Evolutionary conservation across 2,113 vertebrate genomes (phyloP), one percentile per base, ranked within the genome.

Genomic region (Scolopax mira): DNA sequence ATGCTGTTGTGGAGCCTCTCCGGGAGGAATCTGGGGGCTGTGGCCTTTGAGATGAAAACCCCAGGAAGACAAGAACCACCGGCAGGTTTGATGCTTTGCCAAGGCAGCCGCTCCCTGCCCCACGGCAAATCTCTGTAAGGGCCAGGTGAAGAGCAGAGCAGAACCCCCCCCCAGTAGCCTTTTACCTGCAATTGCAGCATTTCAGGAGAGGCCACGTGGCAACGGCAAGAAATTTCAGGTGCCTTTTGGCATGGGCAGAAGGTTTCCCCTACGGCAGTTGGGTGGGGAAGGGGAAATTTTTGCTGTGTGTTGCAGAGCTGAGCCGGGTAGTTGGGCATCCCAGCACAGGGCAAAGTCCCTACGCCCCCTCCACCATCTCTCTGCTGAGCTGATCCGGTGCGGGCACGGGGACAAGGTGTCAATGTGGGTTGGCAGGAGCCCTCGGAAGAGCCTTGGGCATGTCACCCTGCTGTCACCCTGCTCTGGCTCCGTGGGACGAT

Each of bases 401-500:
- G 44, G 89, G 91, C 8, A 30, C 42, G 28, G 83, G 62, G 52
- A 17, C 10, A 41, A 54, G 42, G 22, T 71, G 79, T 30, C 46
- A 30, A 49, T 0, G 1, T 0, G 11, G 22, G 37, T 58, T 4
- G 10, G 87, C 62, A 49, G n/a, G 48, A 90, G 27, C 30, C 60
- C 79, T 61, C 0, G 1, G 60, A 39, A 61, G 27, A 49, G 49
- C 49, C 55, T 21, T 3, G 7, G 79, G 79, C 41, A 11, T 0
- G 11, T 58, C 66, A 83, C 71, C 37, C 28, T 16, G 46, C 44
- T 54, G 70, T 65, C 61, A 83, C 44, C 52, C n/a, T 2, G 14
- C 81, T 35, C 64, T 0, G 0, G 2, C 31, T 7, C 1, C 0
- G 27, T 5, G 2, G 27, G 39, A 57, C 49, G 91, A 44, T 0